phyloP scores from a whole-genome alignment of 2,113 vertebrate genomes.

The Anser cygnoides region DNA sequence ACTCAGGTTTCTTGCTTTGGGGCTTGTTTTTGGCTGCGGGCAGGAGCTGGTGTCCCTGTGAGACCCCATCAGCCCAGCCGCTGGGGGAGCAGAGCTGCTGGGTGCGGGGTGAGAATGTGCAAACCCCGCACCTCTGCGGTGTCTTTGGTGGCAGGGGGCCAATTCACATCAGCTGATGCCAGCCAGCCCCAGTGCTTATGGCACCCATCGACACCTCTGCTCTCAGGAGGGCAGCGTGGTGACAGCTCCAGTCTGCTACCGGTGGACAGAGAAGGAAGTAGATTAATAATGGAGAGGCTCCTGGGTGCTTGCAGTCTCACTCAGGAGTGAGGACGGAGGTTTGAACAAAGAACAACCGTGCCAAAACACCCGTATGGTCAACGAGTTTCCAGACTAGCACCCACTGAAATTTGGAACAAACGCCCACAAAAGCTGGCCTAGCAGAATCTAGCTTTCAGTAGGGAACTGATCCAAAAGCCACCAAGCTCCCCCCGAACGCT shows the following conservation, averaged over 20 bases:
- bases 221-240: background rate
- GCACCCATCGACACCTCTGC: accelerated
- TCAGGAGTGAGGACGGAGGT: background rate
- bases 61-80: background rate
- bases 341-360: background rate
- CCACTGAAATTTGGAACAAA: background rate
- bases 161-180: background rate
- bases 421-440: accelerated
- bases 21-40: background rate
- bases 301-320: background rate
- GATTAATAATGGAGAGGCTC: background rate
- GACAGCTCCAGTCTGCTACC: background rate
- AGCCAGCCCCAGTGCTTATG: too few relatives aligned
- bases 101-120: background rate
- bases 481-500: accelerated
- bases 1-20: background rate
- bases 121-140: background rate
- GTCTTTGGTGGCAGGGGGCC: background rate
- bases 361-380: background rate
- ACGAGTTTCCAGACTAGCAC: background rate
- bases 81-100: background rate
- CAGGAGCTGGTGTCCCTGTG: too few relatives aligned
- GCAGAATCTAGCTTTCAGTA: accelerated
- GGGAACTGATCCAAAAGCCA: accelerated
- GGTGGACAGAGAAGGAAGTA: background rate